phyloP scores from a whole-genome alignment of 2,797 vertebrate species.

The Leucoraja ocellata region DNA sequence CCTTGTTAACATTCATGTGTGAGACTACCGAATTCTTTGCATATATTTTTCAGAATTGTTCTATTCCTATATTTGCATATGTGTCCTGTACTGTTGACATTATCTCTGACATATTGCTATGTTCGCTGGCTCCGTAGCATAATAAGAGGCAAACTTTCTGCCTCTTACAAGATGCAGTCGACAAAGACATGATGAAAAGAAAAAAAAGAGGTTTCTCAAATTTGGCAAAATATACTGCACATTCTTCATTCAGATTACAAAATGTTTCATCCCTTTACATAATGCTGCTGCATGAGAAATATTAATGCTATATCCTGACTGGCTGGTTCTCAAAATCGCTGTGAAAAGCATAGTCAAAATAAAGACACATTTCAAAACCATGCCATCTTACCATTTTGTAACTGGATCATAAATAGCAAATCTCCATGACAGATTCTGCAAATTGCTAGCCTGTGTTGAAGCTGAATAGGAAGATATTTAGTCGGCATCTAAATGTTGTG shows the following conservation, averaged over 20 bases:
- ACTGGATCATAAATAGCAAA: neutral
- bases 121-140: neutral
- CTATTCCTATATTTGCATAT: neutral
- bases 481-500: neutral
- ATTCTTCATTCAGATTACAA: neutral
- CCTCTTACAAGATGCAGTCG: neutral
- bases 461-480: neutral
- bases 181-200: neutral
- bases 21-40: neutral
- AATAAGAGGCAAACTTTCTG: neutral
- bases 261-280: neutral
- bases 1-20: neutral
- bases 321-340: neutral
- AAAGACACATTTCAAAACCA: neutral
- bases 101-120: neutral
- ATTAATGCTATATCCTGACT: neutral
- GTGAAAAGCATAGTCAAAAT: neutral
- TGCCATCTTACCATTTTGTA: neutral
- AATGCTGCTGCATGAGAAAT: neutral
- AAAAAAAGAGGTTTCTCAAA: neutral
- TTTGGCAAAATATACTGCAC: neutral
- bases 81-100: neutral
- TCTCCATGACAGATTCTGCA: neutral
- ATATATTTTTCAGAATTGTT: neutral
- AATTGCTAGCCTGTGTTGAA: neutral